Base-by-base conservation (phyloP, 2,888 invertebrate species). In the Calameuta filiformis region DNA sequence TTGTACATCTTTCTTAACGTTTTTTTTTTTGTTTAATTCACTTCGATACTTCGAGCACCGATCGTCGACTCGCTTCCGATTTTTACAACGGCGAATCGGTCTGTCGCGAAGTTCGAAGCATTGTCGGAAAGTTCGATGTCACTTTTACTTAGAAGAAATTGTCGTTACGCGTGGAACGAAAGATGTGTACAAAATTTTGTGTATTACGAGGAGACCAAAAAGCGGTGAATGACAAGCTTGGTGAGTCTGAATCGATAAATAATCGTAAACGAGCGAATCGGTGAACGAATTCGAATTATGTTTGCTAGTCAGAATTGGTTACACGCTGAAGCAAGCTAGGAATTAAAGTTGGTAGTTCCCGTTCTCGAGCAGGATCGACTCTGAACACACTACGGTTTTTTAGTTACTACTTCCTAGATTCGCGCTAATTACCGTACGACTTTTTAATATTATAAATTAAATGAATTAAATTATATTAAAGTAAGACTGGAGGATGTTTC, bases 221-320 rank as follows among this genome's bases (percentile, higher is more conserved):
- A 23, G 15, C 23, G 23, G 9, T 23, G 56, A 23, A 23, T 9
- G 56, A 23, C 56, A 56, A 56, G 56, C 56, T 56, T 56, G 56
- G 15, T 15, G 56, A 15, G 56, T 56, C 23, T 56, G 23, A 56
- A 56, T 23, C 56, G 23, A 56, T 56, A 23, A 56, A 56, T 71
- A 34, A 71, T 33, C 34, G 71, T 74, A 76, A 80, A 78, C 73
- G 69, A 78, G 80, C 81, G 83, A 81, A 84, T 89, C 87, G 89
- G 85, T 86, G 89, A 82, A 83, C 84, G 87, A 88, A 85, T 86
- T 85, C 84, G 84, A 87, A 85, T 90, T 89, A 90, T 85, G 90
- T 90, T 91, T 90, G 89, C 91, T 91, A 91, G 91, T 91, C 91
- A 91, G 89, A 91, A 91, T 91, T 90, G 89, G 90, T 90, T 89